Percentiles rank a stretch among this genome's conserved stretches.
Evolutionary conservation across 2,797 vertebrate genomes (phyloP).

Genomic region (Pelochelys cantorii): DNA sequence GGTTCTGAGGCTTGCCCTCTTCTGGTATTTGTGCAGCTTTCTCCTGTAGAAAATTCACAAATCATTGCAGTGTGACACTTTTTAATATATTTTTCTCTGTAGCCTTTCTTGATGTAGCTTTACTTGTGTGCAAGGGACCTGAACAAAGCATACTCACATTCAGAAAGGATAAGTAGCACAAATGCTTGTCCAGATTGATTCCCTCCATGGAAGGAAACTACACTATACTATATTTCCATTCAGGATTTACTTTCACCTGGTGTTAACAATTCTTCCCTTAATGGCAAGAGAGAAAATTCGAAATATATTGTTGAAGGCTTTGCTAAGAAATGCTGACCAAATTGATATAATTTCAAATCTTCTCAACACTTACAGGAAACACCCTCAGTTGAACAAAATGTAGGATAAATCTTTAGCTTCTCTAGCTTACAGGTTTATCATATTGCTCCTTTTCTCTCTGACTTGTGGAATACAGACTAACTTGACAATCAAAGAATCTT

Average conservation of each 20-base stretch:
- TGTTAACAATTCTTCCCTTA: not conserved
- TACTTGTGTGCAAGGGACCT: not conserved
- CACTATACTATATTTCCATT: not conserved
- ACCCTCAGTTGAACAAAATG: not conserved
- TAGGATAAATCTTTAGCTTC: not conserved
- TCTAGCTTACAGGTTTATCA: not conserved
- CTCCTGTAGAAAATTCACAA: not conserved
- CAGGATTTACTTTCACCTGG: not conserved
- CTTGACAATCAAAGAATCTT: not conserved
- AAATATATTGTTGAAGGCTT: not conserved
- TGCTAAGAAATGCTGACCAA: no score
- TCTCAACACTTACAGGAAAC: not conserved
- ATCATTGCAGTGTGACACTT: not conserved
- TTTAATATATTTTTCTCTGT: not conserved
- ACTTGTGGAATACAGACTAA: not conserved
- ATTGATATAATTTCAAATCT: not conserved
- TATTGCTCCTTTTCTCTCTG: not conserved
- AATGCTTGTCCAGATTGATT: not conserved
- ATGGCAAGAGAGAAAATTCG: not conserved
- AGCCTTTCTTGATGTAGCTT: not conserved
- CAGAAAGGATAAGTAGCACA: not conserved
- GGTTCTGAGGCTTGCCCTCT: not conserved
- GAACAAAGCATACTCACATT: not conserved
- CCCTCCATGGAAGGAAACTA: not conserved
- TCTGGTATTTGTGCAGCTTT: accelerated